phyloP scores from a whole-genome alignment of 2,797 vertebrate species.

The Numenius phaeopus region DNA sequence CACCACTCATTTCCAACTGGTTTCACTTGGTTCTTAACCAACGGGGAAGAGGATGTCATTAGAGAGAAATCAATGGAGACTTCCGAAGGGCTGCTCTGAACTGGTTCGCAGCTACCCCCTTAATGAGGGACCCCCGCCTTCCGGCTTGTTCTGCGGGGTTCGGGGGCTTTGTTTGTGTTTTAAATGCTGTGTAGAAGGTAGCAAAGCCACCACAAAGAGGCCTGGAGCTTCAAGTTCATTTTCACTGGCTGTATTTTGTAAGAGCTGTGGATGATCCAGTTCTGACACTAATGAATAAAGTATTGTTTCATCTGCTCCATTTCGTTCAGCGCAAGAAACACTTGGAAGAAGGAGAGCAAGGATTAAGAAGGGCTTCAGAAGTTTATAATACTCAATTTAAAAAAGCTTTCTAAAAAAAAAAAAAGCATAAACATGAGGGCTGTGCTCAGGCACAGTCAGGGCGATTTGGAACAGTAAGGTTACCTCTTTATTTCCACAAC shows the following conservation, averaged over 20 bases:
- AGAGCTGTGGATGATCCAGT: constrained; percentile 11
- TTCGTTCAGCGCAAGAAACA: not conserved
- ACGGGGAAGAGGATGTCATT: constrained; percentile 20
- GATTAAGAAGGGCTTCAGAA: constrained; percentile 2
- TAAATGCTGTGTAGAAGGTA: not conserved
- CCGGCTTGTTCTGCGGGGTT: accelerated
- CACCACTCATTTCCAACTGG: not conserved
- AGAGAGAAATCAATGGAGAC: constrained; percentile 17
- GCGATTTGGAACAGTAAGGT: not conserved
- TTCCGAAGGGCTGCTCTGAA: constrained; percentile 8
- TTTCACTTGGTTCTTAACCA: constrained; percentile 1
- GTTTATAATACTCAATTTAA: not conserved
- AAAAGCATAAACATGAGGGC: not conserved
- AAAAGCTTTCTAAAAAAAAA: not conserved
- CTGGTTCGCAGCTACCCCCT: not conserved
- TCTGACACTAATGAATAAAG: constrained; percentile 42
- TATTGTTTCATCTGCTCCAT: constrained; percentile 27
- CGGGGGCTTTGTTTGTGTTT: not conserved
- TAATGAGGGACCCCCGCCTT: not conserved
- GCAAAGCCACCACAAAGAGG: not conserved
- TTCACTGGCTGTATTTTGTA: constrained; percentile 12
- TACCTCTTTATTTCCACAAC: not conserved
- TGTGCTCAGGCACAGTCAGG: not conserved
- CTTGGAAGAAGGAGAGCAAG: not conserved
- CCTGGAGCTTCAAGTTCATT: not conserved